These are phyloP conservation scores for Phasia obesa DNA, from an alignment of 2,888 invertebrate genomes.

Conservation along the genomic window DNA sequence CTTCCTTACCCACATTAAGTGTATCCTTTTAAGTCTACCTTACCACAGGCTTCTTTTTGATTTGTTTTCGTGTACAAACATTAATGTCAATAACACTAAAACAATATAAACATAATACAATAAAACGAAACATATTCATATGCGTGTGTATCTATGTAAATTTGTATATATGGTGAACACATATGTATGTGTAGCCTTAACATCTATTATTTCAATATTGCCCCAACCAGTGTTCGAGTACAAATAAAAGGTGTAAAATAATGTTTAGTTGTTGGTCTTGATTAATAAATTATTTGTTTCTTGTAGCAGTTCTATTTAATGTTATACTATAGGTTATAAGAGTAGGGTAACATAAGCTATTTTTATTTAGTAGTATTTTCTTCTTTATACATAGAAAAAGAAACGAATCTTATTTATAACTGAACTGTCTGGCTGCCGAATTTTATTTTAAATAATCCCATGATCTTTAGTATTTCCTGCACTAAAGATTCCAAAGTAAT, in stretches of 20 bases:
- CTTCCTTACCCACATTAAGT: constrained; percentile 17
- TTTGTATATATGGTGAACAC: neutral
- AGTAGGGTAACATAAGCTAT: neutral
- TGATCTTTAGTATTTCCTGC: too few relatives aligned
- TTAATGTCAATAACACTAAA: constrained; percentile 64
- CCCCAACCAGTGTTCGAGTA: constrained; percentile 20
- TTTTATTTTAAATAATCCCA: too few relatives aligned
- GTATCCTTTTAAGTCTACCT: neutral
- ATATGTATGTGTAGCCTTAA: constrained; percentile 11
- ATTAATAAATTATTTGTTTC: constrained; percentile 56
- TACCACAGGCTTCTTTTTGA: constrained; percentile 11
- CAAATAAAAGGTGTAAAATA: constrained; percentile 67
- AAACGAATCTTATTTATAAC: too few relatives aligned
- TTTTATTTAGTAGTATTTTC: too few relatives aligned
- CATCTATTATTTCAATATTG: constrained; percentile 37
- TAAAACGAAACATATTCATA: constrained; percentile 19
- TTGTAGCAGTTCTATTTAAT: constrained; percentile 6
- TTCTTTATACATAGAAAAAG: too few relatives aligned
- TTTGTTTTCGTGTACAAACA: constrained; percentile 60
- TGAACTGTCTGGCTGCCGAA: too few relatives aligned
- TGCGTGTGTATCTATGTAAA: neutral
- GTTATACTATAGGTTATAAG: neutral
- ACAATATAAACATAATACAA: constrained; percentile 33
- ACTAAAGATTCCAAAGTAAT: too few relatives aligned
- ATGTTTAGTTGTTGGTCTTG: constrained; percentile 60